Conservation (phyloP, 2,113 vertebrate genomes). For the Hypocryptadius cinnamomeus region DNA sequence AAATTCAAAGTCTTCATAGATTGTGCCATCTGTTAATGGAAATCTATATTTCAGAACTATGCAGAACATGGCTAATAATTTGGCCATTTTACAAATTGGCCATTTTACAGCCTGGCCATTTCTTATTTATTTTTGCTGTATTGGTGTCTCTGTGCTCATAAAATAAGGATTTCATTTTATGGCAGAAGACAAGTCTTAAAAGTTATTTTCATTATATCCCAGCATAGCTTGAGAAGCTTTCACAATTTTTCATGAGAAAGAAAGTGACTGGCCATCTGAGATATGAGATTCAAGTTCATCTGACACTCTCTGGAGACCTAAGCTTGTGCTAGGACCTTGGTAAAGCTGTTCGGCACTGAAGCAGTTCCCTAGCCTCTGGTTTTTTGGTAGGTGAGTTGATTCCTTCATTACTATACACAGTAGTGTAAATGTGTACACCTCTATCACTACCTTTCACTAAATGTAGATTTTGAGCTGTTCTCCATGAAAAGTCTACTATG, state of each 20-base stretch:
- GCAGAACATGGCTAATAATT: not conserved
- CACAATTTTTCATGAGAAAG: not conserved
- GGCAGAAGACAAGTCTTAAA: not conserved
- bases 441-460: not conserved
- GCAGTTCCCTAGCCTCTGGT: fast-evolving
- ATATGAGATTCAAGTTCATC: not conserved
- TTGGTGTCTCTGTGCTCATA: not conserved
- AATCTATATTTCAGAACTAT: not conserved
- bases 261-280: not conserved
- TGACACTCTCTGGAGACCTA: not conserved
- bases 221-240: not conserved
- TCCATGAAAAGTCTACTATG: not conserved
- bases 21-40: not conserved
- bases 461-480: not conserved
- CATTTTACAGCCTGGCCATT: not conserved
- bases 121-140: not conserved
- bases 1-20: not conserved
- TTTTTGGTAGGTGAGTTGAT: not conserved
- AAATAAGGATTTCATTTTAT: not conserved
- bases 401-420: not conserved
- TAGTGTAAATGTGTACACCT: not conserved
- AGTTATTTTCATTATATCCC: not conserved
- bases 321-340: not conserved
- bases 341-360: not conserved
- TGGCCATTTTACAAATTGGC: not conserved